Base-by-base conservation (phyloP, 2,113 vertebrate species). In the Eulemur macaco region DNA sequence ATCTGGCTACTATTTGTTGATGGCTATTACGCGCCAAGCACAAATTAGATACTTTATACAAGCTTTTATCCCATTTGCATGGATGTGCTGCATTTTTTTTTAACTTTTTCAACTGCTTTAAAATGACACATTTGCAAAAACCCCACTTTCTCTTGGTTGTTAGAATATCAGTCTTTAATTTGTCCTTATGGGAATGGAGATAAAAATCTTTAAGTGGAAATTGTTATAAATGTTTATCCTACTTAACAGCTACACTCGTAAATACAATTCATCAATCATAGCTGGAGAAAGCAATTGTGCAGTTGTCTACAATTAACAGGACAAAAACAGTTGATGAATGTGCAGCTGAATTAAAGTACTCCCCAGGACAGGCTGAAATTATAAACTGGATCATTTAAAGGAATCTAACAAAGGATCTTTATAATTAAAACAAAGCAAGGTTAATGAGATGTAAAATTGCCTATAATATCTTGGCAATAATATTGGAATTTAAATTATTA, bases 391-490 rank as follows among this genome's bases (percentile, higher is more conserved):
- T 99, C 98, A 98, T 98, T 99, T 99, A 98, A 98, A 99, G 97
- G 98, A 99, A 99, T 98, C 98, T 99, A 99, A 99, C 99, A 99
- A 98, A 98, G 98, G 98, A 97, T 98, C 98, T 98, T 98, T 99
- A 98, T 99, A 99, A 99, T 99, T 99, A 99, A 99, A 99, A 99
- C 99, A 99, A 99, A 99, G 98, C 98, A 98, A 97, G 97, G 98
- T 99, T 99, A 99, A 99, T 99, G 99, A 97, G 98, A 99, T 99
- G 99, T 99, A 99, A 99, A 99, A 99, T 99, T 98, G 98, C 98
- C 97, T 98, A 98, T 99, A 99, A 99, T 99, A 97, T 23, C 97
- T 98, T 97, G 98, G 98, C 98, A 98, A 98, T 98, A 99, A 98
- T 98, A 97, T 97, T 98, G 98, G 97, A 98, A 98, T 98, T 99